A percentile compares a stretch with the other conserved stretches of the same genome.
phyloP scores from a whole-genome alignment of 92 coral and sea anemone genomes.

The Zoanthus sansibaricus region DNA sequence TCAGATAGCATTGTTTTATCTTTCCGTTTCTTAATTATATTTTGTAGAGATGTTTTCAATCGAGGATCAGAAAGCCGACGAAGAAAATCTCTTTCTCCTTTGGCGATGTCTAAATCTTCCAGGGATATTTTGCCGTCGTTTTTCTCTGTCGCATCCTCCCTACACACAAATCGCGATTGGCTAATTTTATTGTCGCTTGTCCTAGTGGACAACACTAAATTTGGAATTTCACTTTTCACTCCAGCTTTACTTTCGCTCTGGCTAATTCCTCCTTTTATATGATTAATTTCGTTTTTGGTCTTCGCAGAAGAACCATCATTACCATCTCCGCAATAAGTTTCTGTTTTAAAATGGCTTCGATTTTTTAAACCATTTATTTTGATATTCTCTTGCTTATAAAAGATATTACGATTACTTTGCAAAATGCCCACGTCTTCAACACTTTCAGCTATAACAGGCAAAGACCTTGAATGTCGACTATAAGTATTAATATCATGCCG shows the following conservation, averaged over 20 bases:
- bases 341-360: background rate
- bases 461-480: slow-evolving; percentile 39
- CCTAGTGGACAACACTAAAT: background rate
- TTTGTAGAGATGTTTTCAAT: slow-evolving; percentile 76
- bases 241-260: background rate
- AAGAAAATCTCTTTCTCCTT: slow-evolving; percentile 68
- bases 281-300: background rate
- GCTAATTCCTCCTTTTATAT: background rate
- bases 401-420: background rate
- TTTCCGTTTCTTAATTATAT: slow-evolving; percentile 69
- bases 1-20: slow-evolving; percentile 60
- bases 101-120: slow-evolving; percentile 41
- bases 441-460: background rate
- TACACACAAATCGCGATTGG: slow-evolving; percentile 1
- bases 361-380: background rate
- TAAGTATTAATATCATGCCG: slow-evolving; percentile 30
- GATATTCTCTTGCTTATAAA: background rate
- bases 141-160: slow-evolving; percentile 11
- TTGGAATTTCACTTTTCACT: background rate
- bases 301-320: background rate
- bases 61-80: slow-evolving; percentile 64
- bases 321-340: background rate
- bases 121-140: background rate
- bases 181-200: background rate
- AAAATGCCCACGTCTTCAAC: background rate